A percentile compares a stretch with the other conserved stretches of the same genome.
Evolutionary conservation across 2,113 vertebrate species (phyloP).

Genomic region (Daubentonia madagascariensis): DNA sequence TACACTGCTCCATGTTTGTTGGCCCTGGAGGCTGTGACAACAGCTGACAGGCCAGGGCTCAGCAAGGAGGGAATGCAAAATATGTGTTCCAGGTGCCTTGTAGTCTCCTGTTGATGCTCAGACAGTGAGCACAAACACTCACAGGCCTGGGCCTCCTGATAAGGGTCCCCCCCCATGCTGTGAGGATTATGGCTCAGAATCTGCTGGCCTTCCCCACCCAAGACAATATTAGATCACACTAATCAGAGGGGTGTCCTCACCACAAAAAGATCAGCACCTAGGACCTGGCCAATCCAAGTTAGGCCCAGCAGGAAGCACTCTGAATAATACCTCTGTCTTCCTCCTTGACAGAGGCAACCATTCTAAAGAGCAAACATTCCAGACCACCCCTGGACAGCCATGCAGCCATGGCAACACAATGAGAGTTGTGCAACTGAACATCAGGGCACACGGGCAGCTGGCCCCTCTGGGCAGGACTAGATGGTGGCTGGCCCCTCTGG

Average conservation of each 20-base stretch:
- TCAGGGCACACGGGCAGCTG: background rate
- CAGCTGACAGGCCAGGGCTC: background rate
- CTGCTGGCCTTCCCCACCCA: background rate
- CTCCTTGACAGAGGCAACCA: background rate
- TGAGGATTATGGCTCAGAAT: background rate
- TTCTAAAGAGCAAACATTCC: background rate
- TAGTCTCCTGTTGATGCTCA: background rate
- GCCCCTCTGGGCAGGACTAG: background rate
- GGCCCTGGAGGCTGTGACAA: background rate
- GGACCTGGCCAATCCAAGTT: background rate
- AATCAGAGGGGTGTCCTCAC: background rate
- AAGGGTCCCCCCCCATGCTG: too few relatives aligned
- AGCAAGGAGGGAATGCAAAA: background rate
- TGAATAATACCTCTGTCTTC: background rate
- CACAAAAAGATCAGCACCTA: background rate
- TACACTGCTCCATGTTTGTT: background rate
- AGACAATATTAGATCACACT: background rate
- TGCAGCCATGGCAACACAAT: background rate
- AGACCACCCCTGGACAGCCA: background rate
- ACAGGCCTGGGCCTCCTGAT: background rate
- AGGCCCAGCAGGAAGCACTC: background rate
- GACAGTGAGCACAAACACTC: background rate
- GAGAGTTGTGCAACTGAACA: background rate
- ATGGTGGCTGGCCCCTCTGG: background rate
- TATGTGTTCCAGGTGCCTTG: background rate